Evolutionary conservation across 2,888 invertebrate genomes (phyloP), one percentile per base, ranked within the genome.

Genomic region (Acronicta leporina): DNA sequence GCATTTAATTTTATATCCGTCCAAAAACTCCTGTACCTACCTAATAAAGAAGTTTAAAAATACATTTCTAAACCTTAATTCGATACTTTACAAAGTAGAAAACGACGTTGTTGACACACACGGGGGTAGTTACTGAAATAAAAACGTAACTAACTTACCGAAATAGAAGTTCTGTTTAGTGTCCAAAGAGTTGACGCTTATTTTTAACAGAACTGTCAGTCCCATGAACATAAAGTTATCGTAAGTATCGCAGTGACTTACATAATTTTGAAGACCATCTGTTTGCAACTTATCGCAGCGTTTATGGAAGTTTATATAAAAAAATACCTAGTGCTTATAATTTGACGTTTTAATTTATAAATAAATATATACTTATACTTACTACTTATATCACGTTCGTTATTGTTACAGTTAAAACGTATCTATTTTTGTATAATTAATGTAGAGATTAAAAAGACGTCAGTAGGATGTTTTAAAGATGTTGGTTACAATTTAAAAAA

Each of bases 171-270:
- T 0, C 35, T 4, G 10, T 15, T 1, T 25, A 6, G 9, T 15
- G 54, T 48, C 52, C 65, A 70, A 61, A 61, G 59, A 61, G 27
- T 61, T 48, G 14, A 11, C 5, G 13, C 0, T 35, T 56, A 20
- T 47, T 61, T 68, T 62, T 47, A 68, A 62, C 25, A 44, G 44
- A 47, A 46, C 40, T 56, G 75, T 74, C 71, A 57, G 41, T 45
- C 8, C 25, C 16, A 46, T 57, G 43, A 7, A 48, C 40, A 30
- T 68, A 63, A 73, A 68, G n/a, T 40, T 25, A 15, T 41, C 15
- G 30, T 2, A 44, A 30, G 13, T 20, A 20, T 20, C 20, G 41
- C 30, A 47, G 41, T 5, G 13, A 40, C 64, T 47, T 33, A 35
- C 42, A 52, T 41, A 20, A 43, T 53, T 66, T 59, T 35, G 13